Percentiles rank a stretch among this genome's conserved stretches.
Evolutionary conservation across 1,140 invertebrate genomes (phyloP).

Genomic region (Monochamus saltuarius): DNA sequence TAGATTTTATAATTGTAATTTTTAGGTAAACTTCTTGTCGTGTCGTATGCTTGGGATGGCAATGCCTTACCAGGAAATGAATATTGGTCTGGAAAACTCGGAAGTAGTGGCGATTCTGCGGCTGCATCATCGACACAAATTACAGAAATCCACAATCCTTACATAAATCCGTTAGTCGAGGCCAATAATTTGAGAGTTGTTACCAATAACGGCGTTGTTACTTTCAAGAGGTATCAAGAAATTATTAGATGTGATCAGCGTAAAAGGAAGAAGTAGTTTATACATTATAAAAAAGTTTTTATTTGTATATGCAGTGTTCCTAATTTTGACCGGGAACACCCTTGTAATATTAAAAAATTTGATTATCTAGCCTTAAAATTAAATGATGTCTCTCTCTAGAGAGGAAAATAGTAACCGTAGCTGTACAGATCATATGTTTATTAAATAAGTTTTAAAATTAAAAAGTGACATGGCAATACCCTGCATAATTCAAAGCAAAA

Average conservation of each 20-base stretch:
- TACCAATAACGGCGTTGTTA: slow-evolving; percentile 8
- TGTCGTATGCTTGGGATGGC: slow-evolving; percentile 68
- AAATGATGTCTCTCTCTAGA: too few relatives aligned
- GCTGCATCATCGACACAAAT: slow-evolving; percentile 62
- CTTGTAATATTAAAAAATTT: too few relatives aligned
- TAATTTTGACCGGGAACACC: too few relatives aligned
- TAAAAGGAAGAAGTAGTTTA: neutral
- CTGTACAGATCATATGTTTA: too few relatives aligned
- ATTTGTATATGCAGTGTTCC: too few relatives aligned
- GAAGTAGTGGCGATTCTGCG: slow-evolving; percentile 61
- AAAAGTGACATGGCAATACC: too few relatives aligned
- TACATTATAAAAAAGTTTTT: too few relatives aligned
- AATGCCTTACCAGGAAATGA: slow-evolving; percentile 67
- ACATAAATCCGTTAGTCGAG: slow-evolving; percentile 52
- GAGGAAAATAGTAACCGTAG: too few relatives aligned
- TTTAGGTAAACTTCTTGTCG: slow-evolving; percentile 59
- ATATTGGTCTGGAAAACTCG: slow-evolving; percentile 55
- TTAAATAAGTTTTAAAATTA: too few relatives aligned
- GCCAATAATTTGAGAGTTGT: slow-evolving; percentile 32
- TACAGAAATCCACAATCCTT: slow-evolving; percentile 60
- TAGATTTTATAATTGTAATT: too few relatives aligned
- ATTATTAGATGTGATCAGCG: neutral
- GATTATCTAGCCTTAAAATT: too few relatives aligned
- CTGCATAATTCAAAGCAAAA: too few relatives aligned
- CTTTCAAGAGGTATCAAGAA: neutral